Percentiles rank a stretch among this genome's conserved stretches.
Evolutionary conservation across 2,888 invertebrate genomes (phyloP).

Genomic region (Cartodere bifasciata): DNA sequence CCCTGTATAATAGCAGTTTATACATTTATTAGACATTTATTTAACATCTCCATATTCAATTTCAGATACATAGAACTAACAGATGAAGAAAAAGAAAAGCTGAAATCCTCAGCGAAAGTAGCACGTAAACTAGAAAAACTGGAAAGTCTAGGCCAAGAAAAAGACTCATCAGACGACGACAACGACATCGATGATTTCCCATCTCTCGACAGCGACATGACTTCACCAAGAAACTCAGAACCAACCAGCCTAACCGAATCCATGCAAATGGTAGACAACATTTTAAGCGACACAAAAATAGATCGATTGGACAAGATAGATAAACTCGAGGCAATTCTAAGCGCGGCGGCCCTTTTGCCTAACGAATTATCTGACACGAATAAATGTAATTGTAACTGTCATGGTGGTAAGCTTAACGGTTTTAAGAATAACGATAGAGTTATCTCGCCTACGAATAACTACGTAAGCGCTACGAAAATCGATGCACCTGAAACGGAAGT

Average conservation of each 20-base stretch:
- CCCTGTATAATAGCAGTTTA: too few species aligned
- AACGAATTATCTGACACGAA: conserved; percentile 39
- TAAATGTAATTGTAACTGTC: conserved; percentile 40
- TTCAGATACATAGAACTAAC: conserved; percentile 68
- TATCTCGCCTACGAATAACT: conserved; percentile 28
- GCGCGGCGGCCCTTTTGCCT: conserved; percentile 62
- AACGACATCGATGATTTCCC: conserved; percentile 68
- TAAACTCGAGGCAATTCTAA: conserved; percentile 72
- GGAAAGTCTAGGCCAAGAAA: conserved; percentile 65
- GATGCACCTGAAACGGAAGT: conserved; percentile 33
- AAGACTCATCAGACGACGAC: conserved; percentile 55
- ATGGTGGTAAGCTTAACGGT: conserved; percentile 25
- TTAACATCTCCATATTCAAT: too few species aligned
- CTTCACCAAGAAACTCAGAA: conserved; percentile 64
- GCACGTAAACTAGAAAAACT: conserved; percentile 85
- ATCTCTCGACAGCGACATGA: conserved; percentile 64
- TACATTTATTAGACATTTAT: too few species aligned
- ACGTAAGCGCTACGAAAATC: conserved; percentile 21
- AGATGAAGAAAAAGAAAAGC: conserved; percentile 83
- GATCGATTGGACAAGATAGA: conserved; percentile 78
- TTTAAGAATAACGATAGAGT: conserved; percentile 25
- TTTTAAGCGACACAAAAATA: conserved; percentile 69
- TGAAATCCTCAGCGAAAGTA: conserved; percentile 83
- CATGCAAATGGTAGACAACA: conserved; percentile 80
- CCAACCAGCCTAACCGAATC: conserved; percentile 77